These are phyloP conservation scores for Tautogolabrus adspersus DNA, from an alignment of 2,113 vertebrate species.

Conservation along the genomic window DNA sequence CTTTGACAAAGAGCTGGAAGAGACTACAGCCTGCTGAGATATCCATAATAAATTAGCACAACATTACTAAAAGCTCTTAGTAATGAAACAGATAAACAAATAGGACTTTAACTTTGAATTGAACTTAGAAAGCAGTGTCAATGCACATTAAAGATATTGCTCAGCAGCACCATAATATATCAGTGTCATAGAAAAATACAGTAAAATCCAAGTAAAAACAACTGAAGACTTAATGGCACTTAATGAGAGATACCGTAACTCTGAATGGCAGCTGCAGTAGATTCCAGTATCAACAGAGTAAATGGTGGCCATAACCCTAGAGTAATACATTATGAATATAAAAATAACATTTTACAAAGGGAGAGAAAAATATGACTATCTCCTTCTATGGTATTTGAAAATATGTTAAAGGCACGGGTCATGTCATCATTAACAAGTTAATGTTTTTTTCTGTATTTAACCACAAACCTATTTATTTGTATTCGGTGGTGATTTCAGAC, in stretches of 20 bases:
- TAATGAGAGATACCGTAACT: conserved; percentile 55
- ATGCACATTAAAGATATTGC: neutral
- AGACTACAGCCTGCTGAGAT: neutral
- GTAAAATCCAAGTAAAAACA: conserved; percentile 27
- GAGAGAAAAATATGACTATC: neutral
- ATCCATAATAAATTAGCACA: neutral
- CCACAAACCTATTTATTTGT: neutral
- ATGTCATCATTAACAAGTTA: neutral
- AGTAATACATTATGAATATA: conserved; percentile 25
- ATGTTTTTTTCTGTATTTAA: neutral
- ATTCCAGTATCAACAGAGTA: conserved; percentile 65
- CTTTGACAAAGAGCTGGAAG: too few relatives aligned
- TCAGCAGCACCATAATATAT: conserved; percentile 1
- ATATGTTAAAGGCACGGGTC: neutral
- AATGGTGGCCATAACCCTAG: conserved; percentile 45
- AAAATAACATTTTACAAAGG: conserved; percentile 1
- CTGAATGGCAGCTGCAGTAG: conserved; percentile 3
- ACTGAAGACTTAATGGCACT: conserved; percentile 35
- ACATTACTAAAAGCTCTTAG: conserved; percentile 3
- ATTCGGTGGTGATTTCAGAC: neutral
- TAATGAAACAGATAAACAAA: conserved; percentile 25
- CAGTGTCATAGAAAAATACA: conserved; percentile 31
- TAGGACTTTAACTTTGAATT: neutral
- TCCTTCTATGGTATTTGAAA: conserved; percentile 38
- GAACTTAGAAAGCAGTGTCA: neutral